These are phyloP conservation scores for Spheniscus humboldti DNA, from an alignment of 2,797 vertebrate genomes.

Conservation along the genomic window DNA sequence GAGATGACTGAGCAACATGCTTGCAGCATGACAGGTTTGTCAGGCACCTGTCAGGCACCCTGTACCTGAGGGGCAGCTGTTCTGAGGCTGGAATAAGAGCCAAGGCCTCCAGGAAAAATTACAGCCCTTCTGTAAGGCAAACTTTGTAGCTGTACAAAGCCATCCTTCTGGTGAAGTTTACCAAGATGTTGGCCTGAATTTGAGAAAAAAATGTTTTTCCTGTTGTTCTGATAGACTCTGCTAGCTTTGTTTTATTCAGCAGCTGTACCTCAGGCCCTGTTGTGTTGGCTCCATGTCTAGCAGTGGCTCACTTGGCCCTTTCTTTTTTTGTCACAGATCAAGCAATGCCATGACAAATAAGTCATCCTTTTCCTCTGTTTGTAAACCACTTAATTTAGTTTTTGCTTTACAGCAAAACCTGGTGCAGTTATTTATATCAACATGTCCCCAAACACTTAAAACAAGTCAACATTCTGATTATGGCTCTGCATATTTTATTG, in stretches of 20 bases:
- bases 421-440: slow-evolving; percentile 40
- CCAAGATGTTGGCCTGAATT: not conserved
- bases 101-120: not conserved
- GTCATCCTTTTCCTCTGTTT: slow-evolving; percentile 18
- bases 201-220: not conserved
- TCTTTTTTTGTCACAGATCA: not conserved
- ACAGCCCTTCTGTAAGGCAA: not conserved
- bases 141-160: not conserved
- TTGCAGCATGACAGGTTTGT: not conserved
- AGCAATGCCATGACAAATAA: not conserved
- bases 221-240: not conserved
- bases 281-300: not conserved
- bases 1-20: not conserved
- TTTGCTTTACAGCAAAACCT: slow-evolving; percentile 14
- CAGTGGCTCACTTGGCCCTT: not conserved
- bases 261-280: not conserved
- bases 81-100: not conserved
- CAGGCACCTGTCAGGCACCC: not conserved
- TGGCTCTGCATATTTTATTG: slow-evolving; percentile 52
- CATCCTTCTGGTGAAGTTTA: not conserved
- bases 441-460: slow-evolving; percentile 10
- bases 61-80: not conserved
- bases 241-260: not conserved
- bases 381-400: slow-evolving; percentile 34
- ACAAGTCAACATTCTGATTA: slow-evolving; percentile 38